Percentiles rank a stretch among this genome's conserved stretches.
These are phyloP conservation scores for Autographa pulchrina DNA, from an alignment of 2,888 invertebrate genomes.

Conservation along the genomic window DNA sequence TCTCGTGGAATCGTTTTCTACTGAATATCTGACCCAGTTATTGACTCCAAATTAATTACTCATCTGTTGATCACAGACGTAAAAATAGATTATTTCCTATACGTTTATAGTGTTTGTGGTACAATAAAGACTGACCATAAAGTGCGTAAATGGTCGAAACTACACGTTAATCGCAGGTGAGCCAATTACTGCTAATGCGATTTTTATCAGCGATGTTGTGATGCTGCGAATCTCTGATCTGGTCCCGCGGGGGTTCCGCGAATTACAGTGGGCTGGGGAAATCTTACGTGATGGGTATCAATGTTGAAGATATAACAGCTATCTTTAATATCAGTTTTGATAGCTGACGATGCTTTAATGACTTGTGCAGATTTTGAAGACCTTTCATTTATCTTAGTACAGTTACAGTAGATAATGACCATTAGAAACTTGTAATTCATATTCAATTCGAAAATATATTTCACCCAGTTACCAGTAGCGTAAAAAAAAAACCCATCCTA, in stretches of 20 bases:
- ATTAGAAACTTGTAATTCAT: no score
- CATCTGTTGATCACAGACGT: slow-evolving; percentile 50
- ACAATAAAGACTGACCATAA: slow-evolving; percentile 50
- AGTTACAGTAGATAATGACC: no score
- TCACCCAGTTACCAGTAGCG: background rate
- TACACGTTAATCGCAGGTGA: slow-evolving; percentile 55
- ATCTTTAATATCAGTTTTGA: background rate
- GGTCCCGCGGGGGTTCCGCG: slow-evolving; percentile 44
- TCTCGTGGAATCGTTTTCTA: background rate
- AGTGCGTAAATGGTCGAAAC: slow-evolving; percentile 36
- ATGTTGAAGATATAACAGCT: slow-evolving; percentile 13
- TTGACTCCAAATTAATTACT: slow-evolving; percentile 40
- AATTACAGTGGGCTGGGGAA: slow-evolving; percentile 47
- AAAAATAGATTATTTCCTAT: slow-evolving; percentile 53
- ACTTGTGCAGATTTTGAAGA: background rate
- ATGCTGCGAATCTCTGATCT: slow-evolving; percentile 47
- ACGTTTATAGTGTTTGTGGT: slow-evolving; percentile 49
- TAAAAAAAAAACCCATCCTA: background rate
- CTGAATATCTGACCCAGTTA: slow-evolving; percentile 23
- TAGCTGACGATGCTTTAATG: background rate
- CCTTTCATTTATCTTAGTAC: background rate
- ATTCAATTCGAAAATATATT: no score
- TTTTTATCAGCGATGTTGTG: slow-evolving; percentile 66
- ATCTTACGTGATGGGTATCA: slow-evolving; percentile 47
- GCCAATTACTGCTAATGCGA: slow-evolving; percentile 69